Conservation (phyloP, 1,140 invertebrate species). For the Littorina saxatilis region DNA sequence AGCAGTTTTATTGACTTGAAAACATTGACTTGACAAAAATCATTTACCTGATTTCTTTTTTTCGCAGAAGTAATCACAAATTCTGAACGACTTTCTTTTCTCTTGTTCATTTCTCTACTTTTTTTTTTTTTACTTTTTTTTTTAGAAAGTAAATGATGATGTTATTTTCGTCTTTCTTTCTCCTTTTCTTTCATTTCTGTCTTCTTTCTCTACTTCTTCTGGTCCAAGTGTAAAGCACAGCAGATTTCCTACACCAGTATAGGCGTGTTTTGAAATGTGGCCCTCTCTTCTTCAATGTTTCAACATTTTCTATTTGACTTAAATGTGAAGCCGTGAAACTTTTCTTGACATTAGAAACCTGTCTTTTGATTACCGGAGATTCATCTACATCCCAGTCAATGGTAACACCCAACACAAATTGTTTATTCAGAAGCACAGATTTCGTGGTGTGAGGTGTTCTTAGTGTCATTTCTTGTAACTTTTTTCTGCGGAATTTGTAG, state of each 20-base stretch:
- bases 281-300: neutral
- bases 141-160: too few relatives aligned
- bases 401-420: neutral
- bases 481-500: neutral
- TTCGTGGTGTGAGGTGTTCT: neutral
- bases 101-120: neutral
- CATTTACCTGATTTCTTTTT: constrained; percentile 16
- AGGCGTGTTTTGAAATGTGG: too few relatives aligned
- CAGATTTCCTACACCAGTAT: too few relatives aligned
- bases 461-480: neutral
- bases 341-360: too few relatives aligned
- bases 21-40: neutral
- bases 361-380: neutral
- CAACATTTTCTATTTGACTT: neutral
- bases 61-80: neutral
- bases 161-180: neutral
- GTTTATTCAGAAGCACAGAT: neutral
- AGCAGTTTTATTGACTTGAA: constrained; percentile 12
- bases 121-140: neutral
- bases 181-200: neutral
- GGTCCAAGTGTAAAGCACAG: too few relatives aligned
- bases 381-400: neutral
- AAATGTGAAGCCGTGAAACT: neutral
- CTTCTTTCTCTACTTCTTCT: too few relatives aligned
- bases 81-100: neutral